phyloP scores from a whole-genome alignment of 2,888 invertebrate genomes.

The Stenolophus ochropezus region DNA sequence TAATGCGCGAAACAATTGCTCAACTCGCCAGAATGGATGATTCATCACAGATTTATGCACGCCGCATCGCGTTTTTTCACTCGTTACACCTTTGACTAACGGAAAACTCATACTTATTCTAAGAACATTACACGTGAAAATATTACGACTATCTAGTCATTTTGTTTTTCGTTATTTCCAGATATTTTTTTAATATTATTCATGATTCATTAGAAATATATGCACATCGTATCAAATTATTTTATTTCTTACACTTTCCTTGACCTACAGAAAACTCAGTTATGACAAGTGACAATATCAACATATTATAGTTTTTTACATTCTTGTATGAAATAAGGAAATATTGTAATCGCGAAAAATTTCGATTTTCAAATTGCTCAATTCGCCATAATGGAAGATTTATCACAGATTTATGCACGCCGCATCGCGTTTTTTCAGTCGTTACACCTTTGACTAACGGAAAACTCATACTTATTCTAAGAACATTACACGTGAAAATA shows the following conservation, averaged over 20 bases:
- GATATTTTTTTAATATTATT: no score
- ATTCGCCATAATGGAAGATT: constrained; percentile 12
- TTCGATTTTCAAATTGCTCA: no score
- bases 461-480: not conserved
- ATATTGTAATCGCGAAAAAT: no score
- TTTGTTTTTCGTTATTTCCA: no score
- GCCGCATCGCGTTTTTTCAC: not conserved
- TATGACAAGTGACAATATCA: no score
- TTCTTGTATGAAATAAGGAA: no score
- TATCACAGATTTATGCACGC: constrained; percentile 5
- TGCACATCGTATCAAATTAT: no score
- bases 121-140: not conserved
- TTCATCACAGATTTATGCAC: constrained; percentile 21
- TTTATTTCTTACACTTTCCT: no score
- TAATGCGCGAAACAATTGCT: constrained; percentile 42
- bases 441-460: not conserved
- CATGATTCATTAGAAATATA: no score
- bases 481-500: not conserved
- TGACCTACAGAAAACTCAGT: no score
- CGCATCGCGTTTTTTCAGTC: not conserved
- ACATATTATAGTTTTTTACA: no score
- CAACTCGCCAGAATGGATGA: constrained; percentile 21
- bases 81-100: not conserved
- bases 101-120: not conserved
- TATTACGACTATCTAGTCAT: no score